These are phyloP conservation scores for Galeopsomyia nigrocyanea DNA, from an alignment of 2,888 invertebrate species.

Conservation along the genomic window DNA sequence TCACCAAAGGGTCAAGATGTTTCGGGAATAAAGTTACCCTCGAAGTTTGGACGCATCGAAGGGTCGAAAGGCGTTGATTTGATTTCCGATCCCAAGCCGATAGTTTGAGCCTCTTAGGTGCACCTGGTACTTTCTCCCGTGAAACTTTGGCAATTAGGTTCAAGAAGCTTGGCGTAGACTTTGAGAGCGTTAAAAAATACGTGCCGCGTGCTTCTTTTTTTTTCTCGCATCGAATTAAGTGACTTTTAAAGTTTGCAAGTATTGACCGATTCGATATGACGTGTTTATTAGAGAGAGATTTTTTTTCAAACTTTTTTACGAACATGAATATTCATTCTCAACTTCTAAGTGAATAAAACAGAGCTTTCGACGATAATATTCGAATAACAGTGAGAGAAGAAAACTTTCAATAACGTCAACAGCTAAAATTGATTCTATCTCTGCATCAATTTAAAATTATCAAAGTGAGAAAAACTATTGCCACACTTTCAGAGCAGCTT, in stretches of 20 bases:
- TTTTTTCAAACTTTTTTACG: not conserved
- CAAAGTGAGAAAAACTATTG: no score
- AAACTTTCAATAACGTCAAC: no score
- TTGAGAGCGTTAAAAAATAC: not conserved
- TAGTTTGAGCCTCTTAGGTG: conserved; percentile 36
- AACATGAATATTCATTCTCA: not conserved
- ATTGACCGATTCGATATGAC: conserved; percentile 5
- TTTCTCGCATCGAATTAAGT: not conserved
- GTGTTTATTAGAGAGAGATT: not conserved
- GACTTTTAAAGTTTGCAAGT: conserved; percentile 14
- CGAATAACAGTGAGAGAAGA: no score
- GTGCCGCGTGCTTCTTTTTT: no score
- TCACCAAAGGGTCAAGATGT: no score
- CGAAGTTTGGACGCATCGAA: not conserved
- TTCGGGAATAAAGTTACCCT: no score
- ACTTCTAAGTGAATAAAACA: no score
- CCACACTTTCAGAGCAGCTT: no score
- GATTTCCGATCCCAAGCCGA: conserved; percentile 17
- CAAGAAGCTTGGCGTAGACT: conserved; percentile 7
- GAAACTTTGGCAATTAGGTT: conserved; percentile 47
- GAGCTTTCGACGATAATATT: no score
- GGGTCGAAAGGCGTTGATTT: conserved; percentile 31
- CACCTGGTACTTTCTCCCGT: conserved; percentile 36
- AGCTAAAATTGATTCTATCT: no score
- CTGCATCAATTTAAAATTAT: no score